A percentile compares a stretch with the other conserved stretches of the same genome.
Evolutionary conservation across 2,888 invertebrate species (phyloP).

Genomic region (Geotrupes spiniger): DNA sequence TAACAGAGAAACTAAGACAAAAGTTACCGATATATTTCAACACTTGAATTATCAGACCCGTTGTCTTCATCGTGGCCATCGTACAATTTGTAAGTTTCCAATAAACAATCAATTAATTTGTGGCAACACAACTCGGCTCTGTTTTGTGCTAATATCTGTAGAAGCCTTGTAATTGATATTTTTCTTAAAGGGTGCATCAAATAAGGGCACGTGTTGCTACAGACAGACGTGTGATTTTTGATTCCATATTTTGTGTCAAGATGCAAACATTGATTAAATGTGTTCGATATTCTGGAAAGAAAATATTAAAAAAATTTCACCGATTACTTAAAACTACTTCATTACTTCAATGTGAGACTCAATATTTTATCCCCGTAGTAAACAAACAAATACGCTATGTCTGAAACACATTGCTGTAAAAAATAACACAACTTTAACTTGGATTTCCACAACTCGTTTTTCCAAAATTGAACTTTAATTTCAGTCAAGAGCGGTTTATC

Average conservation of each 20-base stretch:
- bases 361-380: slow-evolving; percentile 59
- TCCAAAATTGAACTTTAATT: slow-evolving; percentile 54
- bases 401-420: slow-evolving; percentile 54
- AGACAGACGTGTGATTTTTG: slow-evolving; percentile 59
- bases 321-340: not conserved
- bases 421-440: slow-evolving; percentile 58
- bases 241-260: slow-evolving; percentile 58
- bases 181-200: slow-evolving; percentile 68
- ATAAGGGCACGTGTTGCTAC: slow-evolving; percentile 74
- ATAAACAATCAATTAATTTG: slow-evolving; percentile 66
- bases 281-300: slow-evolving; percentile 57
- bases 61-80: slow-evolving; percentile 55
- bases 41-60: slow-evolving; percentile 62
- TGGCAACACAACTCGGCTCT: slow-evolving; percentile 69
- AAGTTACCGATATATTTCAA: slow-evolving; percentile 68
- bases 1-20: not conserved
- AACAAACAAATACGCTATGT: slow-evolving; percentile 57
- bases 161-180: slow-evolving; percentile 69
- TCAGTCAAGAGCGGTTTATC: slow-evolving; percentile 47
- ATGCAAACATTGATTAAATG: slow-evolving; percentile 61
- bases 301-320: slow-evolving; percentile 8
- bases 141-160: slow-evolving; percentile 70
- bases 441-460: slow-evolving; percentile 54
- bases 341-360: slow-evolving; percentile 57
- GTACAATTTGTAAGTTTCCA: slow-evolving; percentile 63